Conservation (phyloP, 1,140 invertebrate species). For the Drosophila miranda region DNA sequence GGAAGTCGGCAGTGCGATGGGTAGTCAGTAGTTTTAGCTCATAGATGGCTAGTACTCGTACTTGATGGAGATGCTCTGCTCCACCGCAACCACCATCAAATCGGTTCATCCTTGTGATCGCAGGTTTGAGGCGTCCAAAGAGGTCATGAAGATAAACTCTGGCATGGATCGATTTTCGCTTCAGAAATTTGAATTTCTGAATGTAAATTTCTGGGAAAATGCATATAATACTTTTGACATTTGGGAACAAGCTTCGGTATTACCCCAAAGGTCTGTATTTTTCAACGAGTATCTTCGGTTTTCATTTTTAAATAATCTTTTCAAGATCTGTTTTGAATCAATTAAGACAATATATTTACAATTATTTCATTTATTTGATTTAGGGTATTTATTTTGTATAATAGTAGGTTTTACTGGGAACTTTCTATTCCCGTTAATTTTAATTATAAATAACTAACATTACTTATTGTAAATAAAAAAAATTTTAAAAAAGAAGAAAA, state of each 20-base stretch:
- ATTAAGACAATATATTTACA: no score
- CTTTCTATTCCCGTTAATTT: no score
- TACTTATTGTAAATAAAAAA: no score
- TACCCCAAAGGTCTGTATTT: no score
- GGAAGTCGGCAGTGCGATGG: slow-evolving; percentile 98
- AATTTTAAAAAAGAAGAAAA: no score
- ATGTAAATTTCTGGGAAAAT: background rate
- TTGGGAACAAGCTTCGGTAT: no score
- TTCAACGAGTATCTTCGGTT: slow-evolving; percentile 15
- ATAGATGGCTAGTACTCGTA: slow-evolving; percentile 93
- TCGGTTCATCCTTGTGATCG: slow-evolving; percentile 33
- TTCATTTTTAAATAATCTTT: slow-evolving; percentile 35
- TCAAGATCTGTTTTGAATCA: no score
- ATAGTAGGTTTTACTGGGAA: no score
- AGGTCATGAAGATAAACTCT: background rate
- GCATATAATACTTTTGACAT: no score
- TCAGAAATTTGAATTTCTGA: slow-evolving; percentile 37
- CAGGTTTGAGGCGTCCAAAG: background rate
- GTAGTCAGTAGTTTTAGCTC: slow-evolving; percentile 97
- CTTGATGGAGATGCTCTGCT: slow-evolving; percentile 95
- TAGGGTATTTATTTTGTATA: slow-evolving; percentile 7
- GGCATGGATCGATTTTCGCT: no score
- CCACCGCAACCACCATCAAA: slow-evolving; percentile 97
- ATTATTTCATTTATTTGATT: slow-evolving; percentile 8
- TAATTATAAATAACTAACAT: no score